phyloP scores from a whole-genome alignment of 2,113 vertebrate genomes.

The Oreotrochilus melanogaster region DNA sequence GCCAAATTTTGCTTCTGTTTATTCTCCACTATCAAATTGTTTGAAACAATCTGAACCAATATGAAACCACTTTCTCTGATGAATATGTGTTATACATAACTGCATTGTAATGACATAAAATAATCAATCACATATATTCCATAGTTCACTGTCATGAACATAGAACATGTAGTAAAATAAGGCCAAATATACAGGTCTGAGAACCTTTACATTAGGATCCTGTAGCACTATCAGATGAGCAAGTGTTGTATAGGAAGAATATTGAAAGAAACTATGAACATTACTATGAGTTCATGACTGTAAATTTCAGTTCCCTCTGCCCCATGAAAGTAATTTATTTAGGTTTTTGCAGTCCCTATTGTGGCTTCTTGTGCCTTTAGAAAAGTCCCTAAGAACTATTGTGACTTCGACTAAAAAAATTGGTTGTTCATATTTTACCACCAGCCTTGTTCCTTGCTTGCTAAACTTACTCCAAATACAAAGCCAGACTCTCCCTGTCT shows the following conservation, averaged over 20 bases:
- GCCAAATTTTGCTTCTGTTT: background rate
- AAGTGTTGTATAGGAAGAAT: background rate
- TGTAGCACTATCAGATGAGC: background rate
- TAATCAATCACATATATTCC: background rate
- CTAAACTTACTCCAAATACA: background rate
- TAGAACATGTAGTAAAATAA: background rate
- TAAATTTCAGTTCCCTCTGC: background rate
- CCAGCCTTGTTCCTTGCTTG: background rate
- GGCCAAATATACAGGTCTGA: background rate
- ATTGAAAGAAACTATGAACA: background rate
- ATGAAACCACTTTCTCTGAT: background rate
- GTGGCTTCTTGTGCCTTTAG: background rate
- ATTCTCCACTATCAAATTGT: background rate
- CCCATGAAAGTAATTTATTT: background rate
- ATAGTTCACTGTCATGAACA: background rate
- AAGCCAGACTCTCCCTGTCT: background rate
- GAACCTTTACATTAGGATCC: background rate
- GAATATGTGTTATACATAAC: background rate
- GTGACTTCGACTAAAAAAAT: background rate
- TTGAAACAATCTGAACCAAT: background rate
- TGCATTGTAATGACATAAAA: background rate
- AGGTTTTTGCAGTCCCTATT: background rate
- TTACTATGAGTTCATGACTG: background rate
- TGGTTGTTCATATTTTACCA: background rate
- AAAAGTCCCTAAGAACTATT: background rate